Base-by-base conservation (phyloP, 23 tunicate species). In the Ascidia mentula region DNA sequence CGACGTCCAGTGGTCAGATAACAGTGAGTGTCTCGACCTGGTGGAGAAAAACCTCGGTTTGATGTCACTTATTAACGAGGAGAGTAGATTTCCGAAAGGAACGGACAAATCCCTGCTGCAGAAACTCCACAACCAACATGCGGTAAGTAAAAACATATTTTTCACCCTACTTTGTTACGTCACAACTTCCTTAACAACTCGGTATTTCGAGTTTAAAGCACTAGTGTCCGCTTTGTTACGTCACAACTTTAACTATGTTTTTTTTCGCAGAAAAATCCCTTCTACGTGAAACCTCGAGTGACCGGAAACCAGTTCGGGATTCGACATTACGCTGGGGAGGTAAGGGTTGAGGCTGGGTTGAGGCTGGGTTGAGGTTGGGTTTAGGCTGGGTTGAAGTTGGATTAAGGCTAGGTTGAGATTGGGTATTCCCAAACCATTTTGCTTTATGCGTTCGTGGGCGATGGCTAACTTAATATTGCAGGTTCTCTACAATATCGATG, bases 51-150 rank as follows among this genome's bases (percentile, higher is more conserved):
- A 95, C 69, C 83, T 95, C 77, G 94, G 94, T 30, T 24, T 95
- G 28, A 72, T 95, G 24, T 89, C 98, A 12, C 85, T 95, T 13
- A 89, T 95, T 80, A 85, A 95, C 59, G 98, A 95, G 72, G 98
- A 95, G 82, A 89, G 95, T 73, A 60, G 94, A 78, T 95, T 89
- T 73, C 98, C 98, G 0, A 95, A 89, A 81, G 98, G 98, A 59
- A 89, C 95, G 26, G 98, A 95, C 78, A 78, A 33, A 20, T 89
- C 95, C n/a, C 46, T 95, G 84, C 82, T 95, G 35, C 78, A 95
- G 20, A 95, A 95, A 40, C 40, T 95, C 36, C 90, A 89, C 75
- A 85, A 87, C 45, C 95, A 95, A 65, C 98, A 95, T 76, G 88
- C 85, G 88, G 95, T 89, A 42, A 74, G 75, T 59, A 22, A n/a